A percentile compares a stretch with the other conserved stretches of the same genome.
phyloP scores from a whole-genome alignment of 2,888 invertebrate species.

The Lepidocyrtinus sp. region DNA sequence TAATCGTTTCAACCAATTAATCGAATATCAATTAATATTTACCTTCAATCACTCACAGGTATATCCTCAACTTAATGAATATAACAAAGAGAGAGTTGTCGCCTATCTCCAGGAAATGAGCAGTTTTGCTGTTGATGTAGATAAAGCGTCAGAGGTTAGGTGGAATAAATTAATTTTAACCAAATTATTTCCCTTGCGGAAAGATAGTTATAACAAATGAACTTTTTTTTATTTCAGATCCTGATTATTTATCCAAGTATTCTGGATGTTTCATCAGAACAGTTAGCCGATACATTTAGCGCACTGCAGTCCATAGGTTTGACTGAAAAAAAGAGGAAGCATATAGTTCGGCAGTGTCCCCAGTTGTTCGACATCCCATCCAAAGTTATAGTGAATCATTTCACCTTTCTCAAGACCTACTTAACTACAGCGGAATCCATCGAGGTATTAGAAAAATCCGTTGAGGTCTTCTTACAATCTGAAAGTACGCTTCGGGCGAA shows the following conservation, averaged over 20 bases:
- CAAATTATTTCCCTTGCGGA: neutral
- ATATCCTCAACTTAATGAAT: slow-evolving; percentile 50
- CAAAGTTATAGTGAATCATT: slow-evolving; percentile 28
- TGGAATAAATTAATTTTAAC: too few species aligned
- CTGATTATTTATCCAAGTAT: slow-evolving; percentile 58
- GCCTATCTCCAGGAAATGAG: slow-evolving; percentile 16
- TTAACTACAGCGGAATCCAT: slow-evolving; percentile 55
- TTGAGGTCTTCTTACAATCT: slow-evolving; percentile 45
- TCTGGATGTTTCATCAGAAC: slow-evolving; percentile 7
- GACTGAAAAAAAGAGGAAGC: slow-evolving; percentile 38
- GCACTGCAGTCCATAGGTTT: slow-evolving; percentile 51
- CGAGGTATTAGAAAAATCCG: slow-evolving; percentile 52
- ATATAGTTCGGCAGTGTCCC: slow-evolving; percentile 51
- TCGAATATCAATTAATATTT: neutral
- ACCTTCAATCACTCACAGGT: neutral
- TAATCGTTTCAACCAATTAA: too few species aligned
- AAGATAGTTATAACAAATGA: neutral
- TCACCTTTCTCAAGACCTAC: slow-evolving; percentile 55
- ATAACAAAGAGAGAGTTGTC: too few species aligned
- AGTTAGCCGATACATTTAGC: slow-evolving; percentile 22
- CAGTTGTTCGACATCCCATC: slow-evolving; percentile 40
- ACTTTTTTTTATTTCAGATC: slow-evolving; percentile 44
- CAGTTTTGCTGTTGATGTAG: slow-evolving; percentile 40
- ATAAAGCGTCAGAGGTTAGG: slow-evolving; percentile 52
- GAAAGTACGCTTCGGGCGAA: slow-evolving; percentile 45